Evolutionary conservation across 2,888 invertebrate species (phyloP).

Genomic region (Laspeyria flexula): DNA sequence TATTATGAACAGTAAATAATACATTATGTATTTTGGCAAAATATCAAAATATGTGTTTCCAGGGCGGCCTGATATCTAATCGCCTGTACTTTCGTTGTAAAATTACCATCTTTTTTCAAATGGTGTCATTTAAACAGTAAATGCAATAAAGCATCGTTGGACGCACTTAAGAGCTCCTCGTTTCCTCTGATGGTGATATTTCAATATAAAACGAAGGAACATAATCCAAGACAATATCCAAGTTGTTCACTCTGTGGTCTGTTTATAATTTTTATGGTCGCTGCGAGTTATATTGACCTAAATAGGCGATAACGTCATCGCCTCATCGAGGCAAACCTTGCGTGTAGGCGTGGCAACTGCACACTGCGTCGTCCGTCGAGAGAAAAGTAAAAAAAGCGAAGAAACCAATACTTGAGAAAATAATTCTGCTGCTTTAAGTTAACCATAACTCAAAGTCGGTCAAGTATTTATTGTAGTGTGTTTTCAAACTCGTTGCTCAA

Average conservation of each 20-base stretch:
- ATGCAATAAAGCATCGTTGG: conserved; percentile 3
- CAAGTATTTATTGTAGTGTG: conserved; percentile 6
- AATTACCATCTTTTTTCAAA: conserved; percentile 22
- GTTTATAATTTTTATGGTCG: conserved; percentile 73
- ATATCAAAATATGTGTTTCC: conserved; percentile 43
- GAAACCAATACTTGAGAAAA: conserved; percentile 11
- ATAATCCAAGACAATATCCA: conserved; percentile 22
- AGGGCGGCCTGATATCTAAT: conserved; percentile 42
- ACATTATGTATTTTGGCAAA: conserved; percentile 50
- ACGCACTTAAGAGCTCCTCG: conserved; percentile 4
- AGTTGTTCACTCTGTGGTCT: conserved; percentile 25
- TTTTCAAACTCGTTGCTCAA: conserved; percentile 19
- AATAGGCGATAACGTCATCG: conserved; percentile 78
- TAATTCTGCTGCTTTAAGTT: conserved; percentile 15
- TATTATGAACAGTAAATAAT: conserved; percentile 34
- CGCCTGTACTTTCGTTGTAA: conserved; percentile 38
- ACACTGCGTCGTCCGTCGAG: conserved; percentile 25
- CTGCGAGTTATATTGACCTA: conserved; percentile 76
- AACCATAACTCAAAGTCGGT: conserved; percentile 9
- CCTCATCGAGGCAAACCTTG: conserved; percentile 58
- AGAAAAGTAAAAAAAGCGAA: conserved; percentile 20
- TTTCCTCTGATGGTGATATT: conserved; percentile 5
- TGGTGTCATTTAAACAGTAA: conserved; percentile 1
- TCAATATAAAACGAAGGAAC: conserved; percentile 10
- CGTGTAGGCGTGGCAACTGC: conserved; percentile 68